Percentiles rank a stretch among this genome's conserved stretches.
phyloP scores from a whole-genome alignment of 92 coral and sea anemone genomes.

The Pocillopora meandrina region DNA sequence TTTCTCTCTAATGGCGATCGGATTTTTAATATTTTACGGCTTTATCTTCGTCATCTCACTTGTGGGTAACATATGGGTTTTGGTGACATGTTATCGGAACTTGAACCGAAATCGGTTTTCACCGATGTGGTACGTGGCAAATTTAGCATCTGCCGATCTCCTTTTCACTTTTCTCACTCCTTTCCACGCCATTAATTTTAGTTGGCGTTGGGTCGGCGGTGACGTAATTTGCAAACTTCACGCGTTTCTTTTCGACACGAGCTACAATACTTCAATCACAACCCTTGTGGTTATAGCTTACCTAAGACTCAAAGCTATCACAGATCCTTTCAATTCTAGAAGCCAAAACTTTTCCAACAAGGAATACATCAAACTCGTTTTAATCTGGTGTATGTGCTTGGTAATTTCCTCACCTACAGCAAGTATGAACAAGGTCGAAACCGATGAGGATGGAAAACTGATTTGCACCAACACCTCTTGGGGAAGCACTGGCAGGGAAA shows the following conservation, averaged over 20 bases:
- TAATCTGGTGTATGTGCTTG: constrained; percentile 20
- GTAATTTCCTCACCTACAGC: constrained; percentile 32
- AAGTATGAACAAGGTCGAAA: constrained; percentile 8
- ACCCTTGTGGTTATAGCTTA: constrained; percentile 28
- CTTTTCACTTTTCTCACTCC: constrained; percentile 31
- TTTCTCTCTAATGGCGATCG: neutral
- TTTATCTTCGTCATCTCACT: constrained; percentile 16
- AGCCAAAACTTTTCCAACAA: neutral
- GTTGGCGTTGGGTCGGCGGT: constrained; percentile 41
- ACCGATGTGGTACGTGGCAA: constrained; percentile 22
- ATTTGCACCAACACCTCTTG: constrained; percentile 29
- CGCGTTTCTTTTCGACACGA: constrained; percentile 36
- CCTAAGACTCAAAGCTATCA: constrained; percentile 29
- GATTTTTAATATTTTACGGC: neutral
- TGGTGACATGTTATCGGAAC: constrained; percentile 7
- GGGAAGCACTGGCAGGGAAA: constrained; percentile 19
- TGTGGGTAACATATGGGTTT: constrained; percentile 27
- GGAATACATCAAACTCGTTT: neutral
- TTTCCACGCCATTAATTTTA: constrained; percentile 12
- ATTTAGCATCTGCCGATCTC: constrained; percentile 39
- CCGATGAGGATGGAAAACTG: neutral
- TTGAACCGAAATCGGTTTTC: neutral
- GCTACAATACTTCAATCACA: constrained; percentile 34
- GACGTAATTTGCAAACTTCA: constrained; percentile 36
- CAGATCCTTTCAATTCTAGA: constrained; percentile 16